These are phyloP conservation scores for Thecophora atra DNA, from an alignment of 2,888 invertebrate genomes.

Conservation along the genomic window DNA sequence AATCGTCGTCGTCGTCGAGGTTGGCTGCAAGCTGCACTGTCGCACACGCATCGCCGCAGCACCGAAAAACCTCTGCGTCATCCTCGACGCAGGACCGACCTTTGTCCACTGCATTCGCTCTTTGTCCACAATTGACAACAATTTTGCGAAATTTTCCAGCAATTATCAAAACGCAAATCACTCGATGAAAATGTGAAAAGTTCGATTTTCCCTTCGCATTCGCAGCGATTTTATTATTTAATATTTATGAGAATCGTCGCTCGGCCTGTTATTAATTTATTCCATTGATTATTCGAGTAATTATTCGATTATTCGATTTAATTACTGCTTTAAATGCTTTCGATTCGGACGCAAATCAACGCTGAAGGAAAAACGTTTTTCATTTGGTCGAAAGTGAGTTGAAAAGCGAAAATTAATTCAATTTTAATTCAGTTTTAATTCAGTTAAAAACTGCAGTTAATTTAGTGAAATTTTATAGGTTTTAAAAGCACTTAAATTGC, in stretches of 20 bases:
- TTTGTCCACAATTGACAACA: not conserved
- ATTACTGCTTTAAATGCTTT: not conserved
- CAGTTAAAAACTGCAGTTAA: too few species aligned
- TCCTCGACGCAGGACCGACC: not conserved
- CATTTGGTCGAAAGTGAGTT: not conserved
- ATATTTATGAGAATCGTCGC: not conserved
- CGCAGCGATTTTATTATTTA: not conserved
- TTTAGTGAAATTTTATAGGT: too few species aligned
- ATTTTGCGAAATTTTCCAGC: slow-evolving; percentile 7
- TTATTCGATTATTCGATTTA: not conserved
- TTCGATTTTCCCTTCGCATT: not conserved
- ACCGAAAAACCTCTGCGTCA: slow-evolving; percentile 19
- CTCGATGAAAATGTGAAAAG: not conserved
- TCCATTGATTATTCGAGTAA: not conserved
- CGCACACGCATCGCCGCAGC: not conserved
- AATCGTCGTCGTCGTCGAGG: not conserved
- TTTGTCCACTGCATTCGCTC: not conserved
- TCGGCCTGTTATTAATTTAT: too few species aligned
- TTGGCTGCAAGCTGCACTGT: too few species aligned
- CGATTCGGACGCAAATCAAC: not conserved
- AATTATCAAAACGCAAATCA: slow-evolving; percentile 6
- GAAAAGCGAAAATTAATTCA: not conserved
- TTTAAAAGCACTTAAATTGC: too few species aligned
- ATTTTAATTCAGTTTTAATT: not conserved
- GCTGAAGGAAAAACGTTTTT: not conserved